Percentiles rank a stretch among this genome's conserved stretches.
Evolutionary conservation across 1,140 invertebrate genomes (phyloP).

Genomic region (Riptortus pedestris): DNA sequence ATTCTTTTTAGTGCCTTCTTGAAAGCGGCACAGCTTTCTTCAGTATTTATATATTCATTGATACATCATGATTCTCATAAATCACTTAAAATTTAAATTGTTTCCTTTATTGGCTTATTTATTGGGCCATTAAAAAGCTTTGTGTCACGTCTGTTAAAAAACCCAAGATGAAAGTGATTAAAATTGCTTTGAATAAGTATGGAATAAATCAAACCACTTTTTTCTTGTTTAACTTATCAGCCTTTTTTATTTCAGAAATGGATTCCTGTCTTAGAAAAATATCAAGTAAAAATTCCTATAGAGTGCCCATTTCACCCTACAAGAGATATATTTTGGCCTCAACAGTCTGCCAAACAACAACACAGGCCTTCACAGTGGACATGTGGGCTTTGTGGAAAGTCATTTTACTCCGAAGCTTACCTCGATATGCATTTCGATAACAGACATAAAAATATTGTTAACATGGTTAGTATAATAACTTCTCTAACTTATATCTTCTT

Average conservation of each 20-base stretch:
- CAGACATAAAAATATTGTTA: conserved; percentile 72
- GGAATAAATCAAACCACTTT: too few species aligned
- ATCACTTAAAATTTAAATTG: too few species aligned
- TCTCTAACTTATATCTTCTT: background rate
- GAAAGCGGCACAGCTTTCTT: too few species aligned
- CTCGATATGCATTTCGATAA: conserved; percentile 84
- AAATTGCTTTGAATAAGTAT: too few species aligned
- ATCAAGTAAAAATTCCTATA: conserved; percentile 68
- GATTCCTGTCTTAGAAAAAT: conserved; percentile 74
- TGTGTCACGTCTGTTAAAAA: too few species aligned
- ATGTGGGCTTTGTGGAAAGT: conserved; percentile 83
- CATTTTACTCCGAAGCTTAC: conserved; percentile 78
- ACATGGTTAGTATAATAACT: conserved; percentile 61
- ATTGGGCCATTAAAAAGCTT: too few species aligned
- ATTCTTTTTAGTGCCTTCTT: too few species aligned
- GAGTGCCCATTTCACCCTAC: conserved; percentile 82
- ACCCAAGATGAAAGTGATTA: too few species aligned
- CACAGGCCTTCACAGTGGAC: conserved; percentile 78
- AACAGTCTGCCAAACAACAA: conserved; percentile 69
- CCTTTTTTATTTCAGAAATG: conserved; percentile 59
- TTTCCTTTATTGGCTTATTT: too few species aligned
- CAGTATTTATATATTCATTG: too few species aligned
- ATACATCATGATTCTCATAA: too few species aligned
- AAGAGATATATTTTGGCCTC: conserved; percentile 74
- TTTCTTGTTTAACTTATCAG: too few species aligned